Evolutionary conservation across 2,113 vertebrate genomes (phyloP).

Genomic region (Apodemus speciosus): DNA sequence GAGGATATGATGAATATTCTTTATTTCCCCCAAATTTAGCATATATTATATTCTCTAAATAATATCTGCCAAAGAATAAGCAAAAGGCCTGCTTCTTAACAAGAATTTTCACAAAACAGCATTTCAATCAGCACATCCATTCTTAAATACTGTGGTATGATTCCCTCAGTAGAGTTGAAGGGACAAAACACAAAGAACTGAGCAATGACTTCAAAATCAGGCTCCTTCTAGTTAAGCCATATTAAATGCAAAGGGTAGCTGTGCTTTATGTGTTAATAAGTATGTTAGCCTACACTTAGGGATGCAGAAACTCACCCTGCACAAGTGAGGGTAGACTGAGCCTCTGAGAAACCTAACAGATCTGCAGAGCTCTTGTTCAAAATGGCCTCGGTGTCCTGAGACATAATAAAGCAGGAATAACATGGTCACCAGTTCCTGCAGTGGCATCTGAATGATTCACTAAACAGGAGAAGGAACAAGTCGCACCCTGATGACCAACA

Average conservation of each 20-base stretch:
- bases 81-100: not conserved
- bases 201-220: not conserved
- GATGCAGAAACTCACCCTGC: not conserved
- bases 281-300: not conserved
- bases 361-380: not conserved
- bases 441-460: not conserved
- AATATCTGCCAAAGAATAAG: not conserved
- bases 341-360: not conserved
- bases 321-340: not conserved
- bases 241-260: not conserved
- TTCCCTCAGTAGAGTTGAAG: not conserved
- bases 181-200: not conserved
- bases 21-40: not conserved
- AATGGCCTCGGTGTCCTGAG: not conserved
- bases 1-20: not conserved
- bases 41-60: constrained; percentile 1
- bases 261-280: not conserved
- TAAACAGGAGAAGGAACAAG: not conserved
- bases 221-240: not conserved
- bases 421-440: not conserved
- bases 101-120: not conserved
- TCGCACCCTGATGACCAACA: not conserved
- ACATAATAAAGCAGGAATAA: not conserved
- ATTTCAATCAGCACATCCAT: not conserved
- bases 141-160: not conserved